Base-by-base conservation (phyloP, 2,888 invertebrate species). In the Hirtodrosophila trivittata region DNA sequence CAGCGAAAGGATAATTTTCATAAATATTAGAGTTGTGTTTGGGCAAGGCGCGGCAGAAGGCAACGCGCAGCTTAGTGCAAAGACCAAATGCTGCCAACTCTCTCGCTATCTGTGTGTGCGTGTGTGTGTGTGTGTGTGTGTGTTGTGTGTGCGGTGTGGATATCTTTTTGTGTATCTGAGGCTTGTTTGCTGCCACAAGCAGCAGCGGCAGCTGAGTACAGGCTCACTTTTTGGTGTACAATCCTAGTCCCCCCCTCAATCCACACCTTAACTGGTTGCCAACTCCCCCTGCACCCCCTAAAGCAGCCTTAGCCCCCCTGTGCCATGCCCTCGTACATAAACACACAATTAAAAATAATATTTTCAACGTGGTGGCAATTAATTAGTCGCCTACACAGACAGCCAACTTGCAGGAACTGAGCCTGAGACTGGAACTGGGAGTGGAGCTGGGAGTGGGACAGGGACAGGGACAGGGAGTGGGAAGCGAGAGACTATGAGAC, bases 341-440 rank as follows among this genome's bases (percentile, higher is more conserved):
- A 87, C 87, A 86, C 83, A 87, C 86, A 87, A 85, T 87, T 88
- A 86, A 87, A 84, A 86, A 88, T 87, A 85, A 88, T 87, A 86
- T 83, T 87, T 78, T 86, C 87, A 85, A 87, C 87, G 85, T 77
- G 82, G 77, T 71, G 87, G 84, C 85, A 88, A 88, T 88, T 88
- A 88, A 88, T 88, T 88, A 87, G 81, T 66, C 77, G 38, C 70
- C 66, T 63, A 64, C 66, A 62, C 52, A 66, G 33, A 42, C 55
- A 42, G 33, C 26, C 60, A 56, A 14, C n/a, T n/a, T n/a, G n/a
- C n/a, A n/a, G n/a, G n/a, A n/a, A n/a, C n/a, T n/a, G n/a, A n/a
- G n/a, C n/a, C n/a, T n/a, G 43, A 51, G 10, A 43, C 49, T 57
- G 6, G 30, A n/a, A 16, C n/a, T 1, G 8, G 10, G 12, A 25